Conservation (phyloP, 2,113 vertebrate genomes). For the Mesembrinibis cayennensis region DNA sequence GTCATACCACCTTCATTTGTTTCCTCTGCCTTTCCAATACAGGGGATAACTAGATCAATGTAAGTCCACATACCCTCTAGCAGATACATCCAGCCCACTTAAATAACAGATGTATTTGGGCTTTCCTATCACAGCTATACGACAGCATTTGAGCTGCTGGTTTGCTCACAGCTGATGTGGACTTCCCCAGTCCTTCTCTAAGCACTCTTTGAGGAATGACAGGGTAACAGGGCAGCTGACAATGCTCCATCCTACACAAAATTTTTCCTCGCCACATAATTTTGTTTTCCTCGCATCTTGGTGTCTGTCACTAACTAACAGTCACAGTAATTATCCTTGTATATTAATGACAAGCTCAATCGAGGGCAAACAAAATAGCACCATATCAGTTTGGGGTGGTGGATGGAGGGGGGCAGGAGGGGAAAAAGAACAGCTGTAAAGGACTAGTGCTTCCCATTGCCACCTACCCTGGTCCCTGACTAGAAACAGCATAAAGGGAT, state of each 20-base stretch:
- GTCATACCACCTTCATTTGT: neutral
- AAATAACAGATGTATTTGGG: neutral
- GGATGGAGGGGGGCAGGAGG: neutral
- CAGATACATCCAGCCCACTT: neutral
- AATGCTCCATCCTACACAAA: neutral
- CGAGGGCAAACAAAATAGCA: accelerated
- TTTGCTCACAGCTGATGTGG: neutral
- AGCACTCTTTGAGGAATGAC: neutral
- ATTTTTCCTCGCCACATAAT: neutral
- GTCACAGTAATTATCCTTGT: neutral
- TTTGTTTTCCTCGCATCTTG: neutral
- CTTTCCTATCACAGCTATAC: neutral
- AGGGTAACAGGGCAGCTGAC: neutral
- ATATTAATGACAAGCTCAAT: neutral
- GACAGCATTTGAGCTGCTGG: neutral
- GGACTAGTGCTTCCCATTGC: neutral
- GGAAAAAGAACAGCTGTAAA: neutral
- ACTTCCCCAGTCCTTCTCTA: neutral
- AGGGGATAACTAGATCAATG: neutral
- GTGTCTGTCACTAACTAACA: neutral
- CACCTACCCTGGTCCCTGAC: neutral
- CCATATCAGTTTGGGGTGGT: neutral
- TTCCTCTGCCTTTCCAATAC: neutral
- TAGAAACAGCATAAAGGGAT: neutral
- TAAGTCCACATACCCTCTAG: neutral